phyloP scores from a whole-genome alignment of 1,140 invertebrate genomes.

The Planococcus citri region DNA sequence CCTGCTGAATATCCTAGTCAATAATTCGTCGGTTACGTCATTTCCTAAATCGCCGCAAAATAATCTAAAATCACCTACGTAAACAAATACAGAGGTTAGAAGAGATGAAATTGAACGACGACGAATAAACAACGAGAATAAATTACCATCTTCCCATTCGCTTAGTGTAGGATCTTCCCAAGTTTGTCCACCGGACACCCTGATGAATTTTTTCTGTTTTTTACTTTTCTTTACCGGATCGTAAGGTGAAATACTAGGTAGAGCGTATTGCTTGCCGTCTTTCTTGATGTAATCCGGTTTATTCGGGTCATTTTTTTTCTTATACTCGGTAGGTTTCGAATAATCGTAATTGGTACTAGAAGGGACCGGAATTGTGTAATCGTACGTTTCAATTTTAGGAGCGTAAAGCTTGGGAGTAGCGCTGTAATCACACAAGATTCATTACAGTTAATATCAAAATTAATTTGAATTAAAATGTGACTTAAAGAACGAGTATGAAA shows the following conservation, averaged over 20 bases:
- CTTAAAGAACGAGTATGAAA: no score
- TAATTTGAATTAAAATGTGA: neutral
- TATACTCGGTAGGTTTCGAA: constrained; percentile 24
- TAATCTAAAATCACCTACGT: constrained; percentile 93
- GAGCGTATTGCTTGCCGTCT: constrained; percentile 38
- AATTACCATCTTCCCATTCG: constrained; percentile 76
- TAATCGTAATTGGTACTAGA: constrained; percentile 15
- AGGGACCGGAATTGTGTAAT: constrained; percentile 18
- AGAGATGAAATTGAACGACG: constrained; percentile 20
- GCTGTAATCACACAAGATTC: constrained; percentile 30
- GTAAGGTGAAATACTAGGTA: constrained; percentile 24
- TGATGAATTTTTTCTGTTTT: constrained; percentile 40
- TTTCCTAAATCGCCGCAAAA: constrained; percentile 99
- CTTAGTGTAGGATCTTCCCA: constrained; percentile 87
- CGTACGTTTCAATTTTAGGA: constrained; percentile 27
- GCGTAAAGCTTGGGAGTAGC: constrained; percentile 31
- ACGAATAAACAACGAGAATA: neutral
- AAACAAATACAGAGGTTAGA: constrained; percentile 26
- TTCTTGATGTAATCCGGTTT: constrained; percentile 30
- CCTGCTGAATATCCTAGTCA: constrained; percentile 86
- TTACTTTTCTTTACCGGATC: constrained; percentile 35
- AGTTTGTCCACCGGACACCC: constrained; percentile 79
- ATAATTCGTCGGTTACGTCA: constrained; percentile 93
- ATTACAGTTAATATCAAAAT: constrained; percentile 14
- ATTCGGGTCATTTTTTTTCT: constrained; percentile 25